Evolutionary conservation across 1,140 invertebrate species (phyloP), one percentile per base, ranked within the genome.

Genomic region (Drosophila funebris): DNA sequence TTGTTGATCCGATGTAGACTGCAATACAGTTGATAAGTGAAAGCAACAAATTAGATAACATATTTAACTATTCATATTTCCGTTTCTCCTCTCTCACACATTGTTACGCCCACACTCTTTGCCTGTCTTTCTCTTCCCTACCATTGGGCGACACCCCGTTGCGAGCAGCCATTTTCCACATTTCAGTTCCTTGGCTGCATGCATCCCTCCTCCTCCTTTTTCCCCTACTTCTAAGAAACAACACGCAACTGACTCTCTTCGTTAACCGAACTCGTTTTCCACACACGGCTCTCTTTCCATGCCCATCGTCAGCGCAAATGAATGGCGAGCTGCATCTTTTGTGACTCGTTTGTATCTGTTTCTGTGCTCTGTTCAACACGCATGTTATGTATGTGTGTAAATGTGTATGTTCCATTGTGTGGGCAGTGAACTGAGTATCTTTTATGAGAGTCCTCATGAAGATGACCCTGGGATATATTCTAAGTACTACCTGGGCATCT

Each of bases 1-100:
- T 50, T 60, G 68, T 43, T 87, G 82, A 72, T 87, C 82, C 37
- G 83, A 87, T 13, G 72, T 78, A 33, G 82, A 87, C 82, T 87
- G 44, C 2, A 81, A 77, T n/a, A 36, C 0, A 48, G 3, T 31
- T 16, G 62, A 33, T 22, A 22, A 68, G 14, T 20, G 37, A 52
- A 41, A 11, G 14, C 53, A 27, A 20, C 43, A 24, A 60, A 60
- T 50, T 58, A 50, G 64, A 22, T 24, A 20, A 56, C 31, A 39
- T 14, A 18, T 52, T 11, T n/a, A n/a, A n/a, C n/a, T n/a, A n/a
- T 33, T 14, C 14, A 52, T 33, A 0, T 8, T 4, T 20, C 43
- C 20, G 33, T 36, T 4, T 22, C 13, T 24, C 2, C n/a, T 13
- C 39, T 46, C 4, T 48, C 16, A 39, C 14, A 4, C 8, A 39